Base-by-base conservation (phyloP, 2,113 vertebrate genomes). In the Leucopsar rothschildi region DNA sequence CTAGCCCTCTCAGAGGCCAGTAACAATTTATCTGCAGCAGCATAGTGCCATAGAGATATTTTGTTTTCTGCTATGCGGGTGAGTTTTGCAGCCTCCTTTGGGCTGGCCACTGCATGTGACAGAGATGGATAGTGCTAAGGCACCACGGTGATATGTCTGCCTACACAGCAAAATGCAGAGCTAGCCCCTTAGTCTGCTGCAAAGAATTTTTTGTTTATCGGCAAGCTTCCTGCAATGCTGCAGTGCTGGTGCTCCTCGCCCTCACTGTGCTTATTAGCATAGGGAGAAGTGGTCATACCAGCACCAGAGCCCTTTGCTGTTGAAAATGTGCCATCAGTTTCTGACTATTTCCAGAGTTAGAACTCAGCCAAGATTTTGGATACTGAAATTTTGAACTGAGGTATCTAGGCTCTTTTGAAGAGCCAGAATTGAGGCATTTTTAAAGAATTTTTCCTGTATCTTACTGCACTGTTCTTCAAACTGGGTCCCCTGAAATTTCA, bases 141-240 rank as follows among this genome's bases (percentile, higher is more conserved):
- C 49, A 88, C 28, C 1, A 6, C 0, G 0, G 47, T 59, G 33
- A 27, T 83, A 33, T 1, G 7, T 71, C 21, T 78, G 50, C 60
- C 72, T 71, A 63, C n/a, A 24, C 1, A 20, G 64, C 31, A 76
- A 70, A 86, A 63, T 12, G 29, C 68, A 78, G 39, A 76, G 21
- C 52, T 64, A 63, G 24, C 21, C 15, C 47, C 27, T 61, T 42
- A 22, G 69, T 55, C 35, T 79, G 44, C 40, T 82, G 21, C 47
- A 76, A 71, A 72, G 35, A 60, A 21, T 20, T 77, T 72, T 89
- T 45, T 70, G 13, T 75, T 90, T 19, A 29, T 56, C 39, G 59
- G 57, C 39, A 71, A 18, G 14, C 35, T 8, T 84, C 25, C 39
- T 70, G 44, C 56, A 73, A 50, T 27, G 7, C 39, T 73, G 49